Percentiles rank a stretch among this genome's conserved stretches.
phyloP scores from a whole-genome alignment of 2,888 invertebrate genomes.

The Pollenia labialis region DNA sequence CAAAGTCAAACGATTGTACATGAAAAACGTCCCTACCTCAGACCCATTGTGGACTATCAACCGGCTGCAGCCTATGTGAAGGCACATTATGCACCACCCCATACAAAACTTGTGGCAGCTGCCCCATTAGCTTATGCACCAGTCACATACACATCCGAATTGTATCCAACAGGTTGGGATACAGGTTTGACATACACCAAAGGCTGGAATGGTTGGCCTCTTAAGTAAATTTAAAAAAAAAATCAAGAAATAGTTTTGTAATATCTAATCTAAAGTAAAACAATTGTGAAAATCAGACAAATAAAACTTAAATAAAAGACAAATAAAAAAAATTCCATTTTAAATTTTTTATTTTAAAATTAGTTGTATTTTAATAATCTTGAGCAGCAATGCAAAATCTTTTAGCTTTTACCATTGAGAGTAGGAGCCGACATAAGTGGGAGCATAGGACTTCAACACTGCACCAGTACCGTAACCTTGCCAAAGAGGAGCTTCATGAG shows the following conservation, averaged over 20 bases:
- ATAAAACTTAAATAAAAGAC: background rate
- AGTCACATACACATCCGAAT: constrained; percentile 72
- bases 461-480: constrained; percentile 47
- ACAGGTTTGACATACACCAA: constrained; percentile 69
- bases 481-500: constrained; percentile 72
- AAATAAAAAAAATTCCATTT: background rate
- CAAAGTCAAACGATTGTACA: constrained; percentile 83
- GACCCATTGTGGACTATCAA: constrained; percentile 79
- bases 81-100: constrained; percentile 73
- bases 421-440: constrained; percentile 74
- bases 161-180: constrained; percentile 76
- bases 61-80: constrained; percentile 76
- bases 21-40: constrained; percentile 82
- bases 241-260: background rate
- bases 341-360: background rate
- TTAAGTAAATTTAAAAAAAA: constrained; percentile 65
- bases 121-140: constrained; percentile 72
- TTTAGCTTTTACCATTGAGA: constrained; percentile 33
- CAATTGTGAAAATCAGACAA: background rate
- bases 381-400: no score
- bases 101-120: constrained; percentile 53
- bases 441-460: constrained; percentile 67
- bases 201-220: constrained; percentile 75
- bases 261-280: background rate
- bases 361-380: constrained; percentile 1